Base-by-base conservation (phyloP, 2,113 vertebrate genomes). In the Gobius niger region DNA sequence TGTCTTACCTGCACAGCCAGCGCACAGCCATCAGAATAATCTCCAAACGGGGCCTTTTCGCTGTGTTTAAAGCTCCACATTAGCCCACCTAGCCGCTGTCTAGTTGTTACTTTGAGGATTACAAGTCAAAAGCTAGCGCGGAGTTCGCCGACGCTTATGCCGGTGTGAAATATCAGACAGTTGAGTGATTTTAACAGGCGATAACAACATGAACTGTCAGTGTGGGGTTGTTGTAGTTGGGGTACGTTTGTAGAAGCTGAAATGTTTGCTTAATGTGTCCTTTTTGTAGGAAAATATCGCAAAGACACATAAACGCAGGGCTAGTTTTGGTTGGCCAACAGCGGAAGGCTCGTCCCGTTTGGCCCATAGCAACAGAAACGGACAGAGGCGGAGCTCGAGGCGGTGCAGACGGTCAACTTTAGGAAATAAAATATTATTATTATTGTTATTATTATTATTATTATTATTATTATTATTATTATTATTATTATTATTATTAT, bases 1-100 rank as follows among this genome's bases (percentile, higher is more conserved):
- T 2, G 10, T n/a, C 90, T 87, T 87, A 94, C 93, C 92, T 94
- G 92, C 93, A 94, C 68, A 94, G 52, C 93, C 93, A 94, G 13
- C 92, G 91, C 7, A 91, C 92, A 86, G 92, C 92, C 93, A 93
- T 93, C 82, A 49, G 87, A 80, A 69, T 2, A 41, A 65, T 53
- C 19, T 63, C 51, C 47, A 50, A 46, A 73, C 75, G 68, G 59
- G 44, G 24, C 57, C 65, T 70, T 54, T 34, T 71, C 63, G 49
- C 68, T 4, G 10, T 5, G 56, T 54, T 72, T 76, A 66, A 69
- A 75, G 78, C 71, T 82, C 71, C 74, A 73, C 82, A 88, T 86
- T 87, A 91, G 85, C 85, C 47, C 5, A 67, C 79, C 76, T 82
- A 83, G 80, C 82, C 68, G 70, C 81, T 74, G 82, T 77, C 69